phyloP scores from a whole-genome alignment of 1,140 invertebrate species.

The Euura lappo region DNA sequence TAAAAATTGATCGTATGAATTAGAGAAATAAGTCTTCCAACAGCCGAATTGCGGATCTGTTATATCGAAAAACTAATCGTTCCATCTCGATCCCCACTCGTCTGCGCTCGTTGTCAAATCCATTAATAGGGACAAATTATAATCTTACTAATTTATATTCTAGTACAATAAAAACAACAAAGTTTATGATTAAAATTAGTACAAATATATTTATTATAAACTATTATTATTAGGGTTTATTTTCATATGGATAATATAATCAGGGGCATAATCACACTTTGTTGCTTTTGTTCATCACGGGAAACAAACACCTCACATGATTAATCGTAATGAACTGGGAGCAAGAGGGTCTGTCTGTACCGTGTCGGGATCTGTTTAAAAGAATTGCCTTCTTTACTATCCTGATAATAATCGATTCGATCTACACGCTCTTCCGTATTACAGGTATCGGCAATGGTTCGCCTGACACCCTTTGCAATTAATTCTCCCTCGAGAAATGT shows the following conservation, averaged over 20 bases:
- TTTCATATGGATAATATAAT: conserved; percentile 33
- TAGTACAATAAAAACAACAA: conserved; percentile 43
- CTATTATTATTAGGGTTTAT: conserved; percentile 34
- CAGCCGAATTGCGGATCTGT: neutral
- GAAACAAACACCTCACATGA: conserved; percentile 37
- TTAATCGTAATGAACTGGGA: conserved; percentile 24
- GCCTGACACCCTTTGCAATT: neutral
- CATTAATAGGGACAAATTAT: no score
- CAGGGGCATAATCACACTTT: conserved; percentile 36
- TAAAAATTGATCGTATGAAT: neutral
- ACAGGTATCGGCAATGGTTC: neutral
- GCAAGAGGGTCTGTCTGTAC: conserved; percentile 8
- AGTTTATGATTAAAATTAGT: conserved; percentile 44
- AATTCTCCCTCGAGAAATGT: neutral
- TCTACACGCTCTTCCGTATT: neutral
- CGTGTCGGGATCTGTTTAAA: conserved; percentile 30
- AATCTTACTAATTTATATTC: conserved; percentile 33
- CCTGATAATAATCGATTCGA: neutral
- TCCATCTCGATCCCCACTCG: neutral
- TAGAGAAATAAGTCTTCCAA: conserved; percentile 1
- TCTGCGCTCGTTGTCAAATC: no score
- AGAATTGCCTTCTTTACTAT: conserved; percentile 17
- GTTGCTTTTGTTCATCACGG: conserved; percentile 34
- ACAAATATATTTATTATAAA: conserved; percentile 44
- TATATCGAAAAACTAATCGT: neutral